phyloP scores from a whole-genome alignment of 2,113 vertebrate genomes.

The Tachysurus fulvidraco region DNA sequence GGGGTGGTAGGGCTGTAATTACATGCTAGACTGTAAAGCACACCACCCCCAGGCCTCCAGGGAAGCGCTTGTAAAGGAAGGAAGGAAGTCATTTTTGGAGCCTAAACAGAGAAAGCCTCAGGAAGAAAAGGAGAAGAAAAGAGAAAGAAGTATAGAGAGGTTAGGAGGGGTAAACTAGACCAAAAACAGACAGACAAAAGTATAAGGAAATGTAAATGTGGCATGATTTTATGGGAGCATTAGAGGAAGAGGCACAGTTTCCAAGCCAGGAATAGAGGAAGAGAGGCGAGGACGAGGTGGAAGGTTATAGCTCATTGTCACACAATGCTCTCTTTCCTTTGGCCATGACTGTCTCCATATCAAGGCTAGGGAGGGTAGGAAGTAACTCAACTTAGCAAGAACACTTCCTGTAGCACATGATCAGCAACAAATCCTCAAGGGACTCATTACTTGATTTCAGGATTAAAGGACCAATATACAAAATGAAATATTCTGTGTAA shows the following conservation, averaged over 20 bases:
- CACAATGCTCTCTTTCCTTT: conserved; percentile 29
- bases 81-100: conserved; percentile 63
- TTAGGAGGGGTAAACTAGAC: conserved; percentile 3
- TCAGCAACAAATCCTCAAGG: neutral
- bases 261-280: conserved; percentile 42
- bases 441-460: neutral
- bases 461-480: neutral
- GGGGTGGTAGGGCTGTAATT: conserved; percentile 46
- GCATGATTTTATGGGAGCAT: conserved; percentile 35
- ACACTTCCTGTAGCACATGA: conserved; percentile 15
- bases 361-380: neutral
- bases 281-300: neutral
- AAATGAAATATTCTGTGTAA: neutral
- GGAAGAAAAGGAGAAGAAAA: conserved; percentile 34
- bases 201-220: conserved; percentile 55
- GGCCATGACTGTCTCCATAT: conserved; percentile 27
- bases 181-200: conserved; percentile 51
- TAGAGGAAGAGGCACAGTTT: conserved; percentile 50
- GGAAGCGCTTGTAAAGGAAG: conserved; percentile 60
- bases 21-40: conserved; percentile 51
- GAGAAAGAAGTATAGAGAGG: conserved; percentile 8
- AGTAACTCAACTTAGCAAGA: neutral
- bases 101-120: conserved; percentile 55
- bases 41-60: conserved; percentile 51
- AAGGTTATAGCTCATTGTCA: conserved; percentile 28